Evolutionary conservation across 2,888 invertebrate species (phyloP), one percentile per base, ranked within the genome.

Genomic region (Micoletzkya japonica): DNA sequence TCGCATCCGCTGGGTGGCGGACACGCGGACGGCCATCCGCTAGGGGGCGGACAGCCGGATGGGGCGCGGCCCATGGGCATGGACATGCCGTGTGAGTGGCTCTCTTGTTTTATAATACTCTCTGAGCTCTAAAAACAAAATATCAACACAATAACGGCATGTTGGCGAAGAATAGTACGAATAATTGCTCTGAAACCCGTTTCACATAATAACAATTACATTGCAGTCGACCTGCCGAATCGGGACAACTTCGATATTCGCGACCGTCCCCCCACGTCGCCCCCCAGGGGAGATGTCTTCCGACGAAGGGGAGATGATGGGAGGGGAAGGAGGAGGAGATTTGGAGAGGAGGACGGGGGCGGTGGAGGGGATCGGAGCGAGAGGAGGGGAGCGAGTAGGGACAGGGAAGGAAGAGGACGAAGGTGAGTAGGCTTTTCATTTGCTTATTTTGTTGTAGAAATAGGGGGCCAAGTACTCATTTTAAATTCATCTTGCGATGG

Each of bases 401-500:
- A 24, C 17, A 63, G 39, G n/a, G 52, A 69, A 60, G 59, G 71
- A 69, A 52, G 66, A 30, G 61, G 50, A 36, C 36, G 44, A 32
- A 24, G n/a, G 61, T 36, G 36, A 66, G 70, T 32, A 71, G 73
- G n/a, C 44, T 68, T 56, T 7, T 32, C 39, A 60, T 50, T 28
- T n/a, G 36, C 10, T 60, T 20, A 60, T 24, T 4, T 2, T 39
- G 10, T 44, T 10, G 14, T 14, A 14, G n/a, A 49, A 49, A 59
- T 14, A 24, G 50, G 57, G n/a, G n/a, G n/a, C n/a, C n/a, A n/a
- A n/a, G n/a, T n/a, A n/a, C n/a, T n/a, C n/a, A n/a, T n/a, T n/a
- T n/a, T n/a, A n/a, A n/a, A n/a, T n/a, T n/a, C n/a, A n/a, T n/a
- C n/a, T n/a, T n/a, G n/a, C n/a, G n/a, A n/a, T n/a, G n/a, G n/a